Evolutionary conservation across 1,140 invertebrate species (phyloP), one percentile per base, ranked within the genome.

Genomic region (Drosophila asahinai): DNA sequence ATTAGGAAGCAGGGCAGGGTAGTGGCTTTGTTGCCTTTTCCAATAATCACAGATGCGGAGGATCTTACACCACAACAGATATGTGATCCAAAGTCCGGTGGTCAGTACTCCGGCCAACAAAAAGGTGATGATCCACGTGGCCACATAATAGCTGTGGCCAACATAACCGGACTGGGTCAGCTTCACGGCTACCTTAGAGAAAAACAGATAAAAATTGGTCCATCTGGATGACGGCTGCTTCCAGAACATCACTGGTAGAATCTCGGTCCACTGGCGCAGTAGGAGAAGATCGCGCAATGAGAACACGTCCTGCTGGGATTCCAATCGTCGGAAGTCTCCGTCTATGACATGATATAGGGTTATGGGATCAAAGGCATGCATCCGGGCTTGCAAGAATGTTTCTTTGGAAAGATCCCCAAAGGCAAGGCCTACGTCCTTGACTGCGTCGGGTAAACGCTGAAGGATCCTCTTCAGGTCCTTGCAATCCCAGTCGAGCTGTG

Each of bases 291-390:
- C n/a, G 5, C 15, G 40, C 27, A 74, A n/a, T 2, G 48, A n/a
- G 6, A 30, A 4, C 2, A 14, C 6, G 9, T 71, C 36, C 25
- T 33, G 33, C 0, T 7, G 6, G 12, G 14, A 11, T 3, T 30
- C 43, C 22, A 62, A 27, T 8, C 27, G n/a, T 2, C 57, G 49
- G 15, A 75, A 75, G 7, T 54, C 17, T 7, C 57, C 67, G n/a
- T 57, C 54, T 3, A 43, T 2, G 2, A 74, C 49, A 22, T 75
- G 72, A 19, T 62, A 75, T 8, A 72, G 3, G 12, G 57, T 54
- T 15, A 33, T 19, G 3, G 30, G 12, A 1, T 12, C 19, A 3
- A n/a, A 9, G 30, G 12, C 19, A 12, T 33, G 49, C 12, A 63
- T 55, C 17, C 49, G 66, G 4, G 9, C 3, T 2, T 9, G 15